Evolutionary conservation across 2,113 vertebrate genomes (phyloP), one percentile per base, ranked within the genome.

Genomic region (mouse (Mus musculus)): DNA sequence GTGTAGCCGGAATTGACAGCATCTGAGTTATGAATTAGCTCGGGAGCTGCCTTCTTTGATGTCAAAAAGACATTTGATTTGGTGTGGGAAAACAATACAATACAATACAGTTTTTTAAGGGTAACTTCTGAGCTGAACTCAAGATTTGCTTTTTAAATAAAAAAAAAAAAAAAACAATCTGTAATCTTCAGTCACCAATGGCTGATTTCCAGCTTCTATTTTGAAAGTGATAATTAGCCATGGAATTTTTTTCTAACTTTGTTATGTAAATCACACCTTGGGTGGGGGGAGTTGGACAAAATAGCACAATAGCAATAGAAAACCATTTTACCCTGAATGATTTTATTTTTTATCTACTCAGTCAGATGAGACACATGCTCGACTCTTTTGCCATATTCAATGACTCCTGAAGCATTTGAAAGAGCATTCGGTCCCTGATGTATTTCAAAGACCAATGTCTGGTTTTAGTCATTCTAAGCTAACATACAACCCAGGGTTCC

Each of bases 261-360:
- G 97, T 98, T 97, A 97, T 97, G 96, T 95, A 98, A 98, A 98
- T 98, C 96, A 97, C 98, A 98, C 98, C 98, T 97, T 96, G 88
- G 77, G 81, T 69, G 89, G 28, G 4, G 42, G 69, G 86, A 67
- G 61, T 93, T 97, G 97, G 96, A 96, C 91, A 90, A 97, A 97
- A 97, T 97, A 96, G 97, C 94, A 97, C 93, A 98, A 97, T 96
- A 97, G 90, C 95, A 76, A 91, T 81, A 97, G 96, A 97, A 97
- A 97, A 85, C 39, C 78, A 92, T 96, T 96, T 96, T 95, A 89
- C 56, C 65, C 82, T 89, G 78, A 95, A 97, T 96, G 94, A 91
- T 96, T 85, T 97, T 95, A 42, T 81, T 94, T 69, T 93, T 81
- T 49, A 94, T 92, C 72, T 96, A 87, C 93, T 97, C 93, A 96